Percentiles rank a stretch among this genome's conserved stretches.
Evolutionary conservation across 64 coral and sea anemone genomes (phyloP).

Genomic region (Stylophora pistillata): DNA sequence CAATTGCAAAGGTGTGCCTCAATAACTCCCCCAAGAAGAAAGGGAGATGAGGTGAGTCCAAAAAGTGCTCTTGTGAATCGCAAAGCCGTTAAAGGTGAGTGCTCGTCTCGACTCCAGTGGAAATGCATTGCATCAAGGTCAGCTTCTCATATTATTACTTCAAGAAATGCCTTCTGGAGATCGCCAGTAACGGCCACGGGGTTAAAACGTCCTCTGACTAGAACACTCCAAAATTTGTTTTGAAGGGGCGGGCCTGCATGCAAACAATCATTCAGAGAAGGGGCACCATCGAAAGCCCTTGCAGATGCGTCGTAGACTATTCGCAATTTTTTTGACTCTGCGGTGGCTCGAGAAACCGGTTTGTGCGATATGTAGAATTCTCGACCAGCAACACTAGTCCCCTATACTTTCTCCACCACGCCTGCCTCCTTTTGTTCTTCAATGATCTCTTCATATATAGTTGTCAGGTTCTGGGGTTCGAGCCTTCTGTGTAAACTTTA

Average conservation of each 20-base stretch:
- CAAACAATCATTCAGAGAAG: conserved; percentile 31
- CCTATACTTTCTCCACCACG: conserved; percentile 38
- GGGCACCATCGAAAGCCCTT: background rate
- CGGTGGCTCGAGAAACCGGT: background rate
- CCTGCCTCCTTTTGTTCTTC: conserved; percentile 52
- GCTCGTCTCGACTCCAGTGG: conserved; percentile 6
- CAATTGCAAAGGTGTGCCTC: conserved; percentile 20
- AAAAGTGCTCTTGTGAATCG: conserved; percentile 33
- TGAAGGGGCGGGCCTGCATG: conserved; percentile 24
- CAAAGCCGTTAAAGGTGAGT: background rate
- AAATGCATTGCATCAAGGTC: background rate
- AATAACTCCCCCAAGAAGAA: conserved; percentile 59
- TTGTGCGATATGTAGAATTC: conserved; percentile 59
- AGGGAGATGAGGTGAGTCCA: conserved; percentile 16
- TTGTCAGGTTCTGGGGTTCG: conserved; percentile 23
- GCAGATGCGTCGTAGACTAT: conserved; percentile 32
- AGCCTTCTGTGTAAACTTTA: conserved; percentile 22
- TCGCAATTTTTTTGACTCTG: conserved; percentile 18
- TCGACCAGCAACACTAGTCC: conserved; percentile 1
- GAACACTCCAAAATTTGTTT: conserved; percentile 42
- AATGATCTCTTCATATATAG: conserved; percentile 56
- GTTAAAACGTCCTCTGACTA: conserved; percentile 18
- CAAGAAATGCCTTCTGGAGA: background rate
- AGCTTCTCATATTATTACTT: background rate
- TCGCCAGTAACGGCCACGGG: conserved; percentile 13